A percentile compares a stretch with the other conserved stretches of the same genome.
Conservation (phyloP, 35 echinoderm and acorn worm species). For the Heliocidaris tuberculata region DNA sequence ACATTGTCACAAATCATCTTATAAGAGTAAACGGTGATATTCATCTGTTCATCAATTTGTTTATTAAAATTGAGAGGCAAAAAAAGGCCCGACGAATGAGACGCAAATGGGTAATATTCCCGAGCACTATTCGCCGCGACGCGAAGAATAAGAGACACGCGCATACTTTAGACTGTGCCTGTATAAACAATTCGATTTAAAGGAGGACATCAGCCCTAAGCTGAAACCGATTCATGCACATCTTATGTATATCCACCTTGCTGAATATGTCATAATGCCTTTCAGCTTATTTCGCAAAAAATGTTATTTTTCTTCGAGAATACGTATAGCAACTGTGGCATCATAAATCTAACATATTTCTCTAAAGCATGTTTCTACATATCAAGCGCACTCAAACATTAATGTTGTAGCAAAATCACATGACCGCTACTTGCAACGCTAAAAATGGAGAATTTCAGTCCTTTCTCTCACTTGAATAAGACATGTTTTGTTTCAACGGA, state of each 20-base stretch:
- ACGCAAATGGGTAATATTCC: neutral
- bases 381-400: too few species aligned
- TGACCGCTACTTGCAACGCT: too few species aligned
- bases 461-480: too few species aligned
- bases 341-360: too few species aligned
- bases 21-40: neutral
- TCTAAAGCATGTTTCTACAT: too few species aligned
- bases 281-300: too few species aligned
- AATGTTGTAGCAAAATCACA: too few species aligned
- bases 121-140: neutral
- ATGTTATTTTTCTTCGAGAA: too few species aligned
- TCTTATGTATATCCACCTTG: too few species aligned
- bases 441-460: too few species aligned
- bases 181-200: slow-evolving; percentile 28
- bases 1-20: neutral
- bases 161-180: neutral
- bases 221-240: neutral
- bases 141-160: neutral
- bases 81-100: neutral
- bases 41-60: neutral
- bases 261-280: too few species aligned
- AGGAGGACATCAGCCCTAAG: neutral
- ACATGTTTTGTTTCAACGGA: neutral
- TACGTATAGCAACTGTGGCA: too few species aligned
- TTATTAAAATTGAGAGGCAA: neutral